Conservation (phyloP, 2,113 vertebrate species). For the Podarcis raffonei region DNA sequence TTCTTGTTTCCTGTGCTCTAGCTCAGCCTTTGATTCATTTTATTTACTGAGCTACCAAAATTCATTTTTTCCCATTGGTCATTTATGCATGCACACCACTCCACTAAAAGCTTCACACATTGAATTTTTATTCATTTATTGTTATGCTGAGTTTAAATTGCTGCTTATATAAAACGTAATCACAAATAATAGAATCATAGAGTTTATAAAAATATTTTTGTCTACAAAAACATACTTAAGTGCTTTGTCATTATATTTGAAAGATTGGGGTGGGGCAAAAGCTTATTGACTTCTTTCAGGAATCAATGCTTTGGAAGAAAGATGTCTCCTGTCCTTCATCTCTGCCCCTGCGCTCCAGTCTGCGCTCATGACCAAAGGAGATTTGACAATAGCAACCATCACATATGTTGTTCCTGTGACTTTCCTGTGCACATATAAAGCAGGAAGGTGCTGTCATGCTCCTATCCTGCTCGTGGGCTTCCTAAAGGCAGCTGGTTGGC, state of each 20-base stretch:
- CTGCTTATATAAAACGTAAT: slow-evolving; percentile 38
- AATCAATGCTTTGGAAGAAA: slow-evolving; percentile 39
- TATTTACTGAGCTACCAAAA: slow-evolving; percentile 36
- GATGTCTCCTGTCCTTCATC: background rate
- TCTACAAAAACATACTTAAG: slow-evolving; percentile 4
- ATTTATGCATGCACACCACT: slow-evolving; percentile 32
- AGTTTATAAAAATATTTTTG: slow-evolving; percentile 37
- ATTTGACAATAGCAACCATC: too few relatives aligned
- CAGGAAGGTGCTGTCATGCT: background rate
- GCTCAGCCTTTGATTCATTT: slow-evolving; percentile 23
- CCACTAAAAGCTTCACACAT: slow-evolving; percentile 52
- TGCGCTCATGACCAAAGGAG: slow-evolving; percentile 15
- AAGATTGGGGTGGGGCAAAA: slow-evolving; percentile 52
- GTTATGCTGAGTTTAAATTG: slow-evolving; percentile 34
- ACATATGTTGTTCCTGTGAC: background rate
- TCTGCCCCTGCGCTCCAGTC: slow-evolving; percentile 9
- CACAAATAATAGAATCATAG: slow-evolving; percentile 21
- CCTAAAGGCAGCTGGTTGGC: too few relatives aligned
- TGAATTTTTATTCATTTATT: slow-evolving; percentile 47
- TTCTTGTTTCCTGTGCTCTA: slow-evolving; percentile 28
- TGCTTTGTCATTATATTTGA: slow-evolving; percentile 62
- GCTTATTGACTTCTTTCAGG: slow-evolving; percentile 55
- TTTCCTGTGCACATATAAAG: background rate
- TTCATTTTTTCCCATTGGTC: slow-evolving; percentile 18
- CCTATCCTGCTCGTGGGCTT: too few relatives aligned